Conservation (phyloP, 1,140 invertebrate genomes). For the Nixonia krombeini region DNA sequence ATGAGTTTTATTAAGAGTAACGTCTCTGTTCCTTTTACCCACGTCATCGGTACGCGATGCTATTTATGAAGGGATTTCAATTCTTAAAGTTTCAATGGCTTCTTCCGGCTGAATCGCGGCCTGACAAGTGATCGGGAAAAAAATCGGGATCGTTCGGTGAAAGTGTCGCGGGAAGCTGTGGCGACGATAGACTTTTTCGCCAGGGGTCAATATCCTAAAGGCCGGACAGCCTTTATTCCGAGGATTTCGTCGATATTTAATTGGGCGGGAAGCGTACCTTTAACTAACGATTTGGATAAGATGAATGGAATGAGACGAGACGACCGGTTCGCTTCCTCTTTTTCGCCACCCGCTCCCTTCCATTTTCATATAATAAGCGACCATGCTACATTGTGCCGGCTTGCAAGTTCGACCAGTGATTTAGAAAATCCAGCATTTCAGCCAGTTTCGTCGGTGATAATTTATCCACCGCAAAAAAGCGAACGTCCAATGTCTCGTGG, state of each 20-base stretch:
- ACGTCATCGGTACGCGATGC: background rate
- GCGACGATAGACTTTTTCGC: background rate
- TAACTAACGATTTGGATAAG: conserved; percentile 33
- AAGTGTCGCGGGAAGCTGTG: background rate
- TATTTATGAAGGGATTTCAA: background rate
- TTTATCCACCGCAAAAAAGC: conserved; percentile 5
- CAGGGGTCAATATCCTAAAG: conserved; percentile 14
- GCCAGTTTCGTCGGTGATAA: conserved; percentile 11
- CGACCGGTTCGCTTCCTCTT: conserved; percentile 28
- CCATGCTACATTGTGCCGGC: conserved; percentile 14
- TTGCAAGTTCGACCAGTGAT: conserved; percentile 20
- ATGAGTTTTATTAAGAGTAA: too few relatives aligned
- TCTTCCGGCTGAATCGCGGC: background rate
- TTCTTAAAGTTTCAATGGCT: background rate
- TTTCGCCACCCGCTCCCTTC: conserved; percentile 20
- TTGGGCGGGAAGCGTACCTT: conserved; percentile 25
- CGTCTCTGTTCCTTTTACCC: too few relatives aligned
- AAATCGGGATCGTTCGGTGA: background rate
- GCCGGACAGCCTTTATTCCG: conserved; percentile 20
- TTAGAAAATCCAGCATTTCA: conserved; percentile 15
- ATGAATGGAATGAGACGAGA: conserved; percentile 29
- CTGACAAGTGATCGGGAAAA: background rate
- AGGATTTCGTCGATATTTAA: conserved; percentile 35
- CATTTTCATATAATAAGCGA: conserved; percentile 23
- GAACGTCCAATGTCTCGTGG: too few relatives aligned